phyloP scores from a whole-genome alignment of 1,140 invertebrate genomes.

The Drosophila athabasca region DNA sequence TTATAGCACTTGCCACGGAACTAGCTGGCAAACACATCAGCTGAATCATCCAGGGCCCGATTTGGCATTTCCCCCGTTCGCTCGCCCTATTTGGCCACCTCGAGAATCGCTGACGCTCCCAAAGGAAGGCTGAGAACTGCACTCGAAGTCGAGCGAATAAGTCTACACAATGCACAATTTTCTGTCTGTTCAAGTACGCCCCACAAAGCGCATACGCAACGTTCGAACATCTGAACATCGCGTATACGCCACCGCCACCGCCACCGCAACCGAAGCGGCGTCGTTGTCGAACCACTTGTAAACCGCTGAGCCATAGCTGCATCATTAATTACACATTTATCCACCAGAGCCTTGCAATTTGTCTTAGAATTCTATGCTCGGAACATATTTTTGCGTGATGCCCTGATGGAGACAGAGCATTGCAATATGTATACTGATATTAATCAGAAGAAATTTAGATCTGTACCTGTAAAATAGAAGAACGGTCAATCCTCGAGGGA shows the following conservation, averaged over 20 bases:
- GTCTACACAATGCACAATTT: conserved; percentile 15
- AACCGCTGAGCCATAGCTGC: conserved; percentile 71
- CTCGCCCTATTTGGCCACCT: too few species aligned
- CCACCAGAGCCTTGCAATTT: conserved; percentile 41
- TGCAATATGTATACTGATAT: too few species aligned
- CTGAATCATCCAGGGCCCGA: conserved; percentile 58
- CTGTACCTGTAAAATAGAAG: too few species aligned
- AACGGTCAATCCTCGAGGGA: too few species aligned
- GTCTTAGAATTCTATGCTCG: conserved; percentile 47
- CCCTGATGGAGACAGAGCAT: not conserved
- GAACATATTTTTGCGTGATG: conserved; percentile 16
- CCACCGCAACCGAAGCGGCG: not conserved
- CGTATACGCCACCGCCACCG: conserved; percentile 61
- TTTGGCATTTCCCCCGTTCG: conserved; percentile 1
- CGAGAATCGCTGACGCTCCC: conserved; percentile 31
- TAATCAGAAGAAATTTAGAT: too few species aligned
- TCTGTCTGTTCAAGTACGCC: conserved; percentile 48
- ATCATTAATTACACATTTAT: conserved; percentile 64
- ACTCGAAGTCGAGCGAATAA: conserved; percentile 6
- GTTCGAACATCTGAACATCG: conserved; percentile 53
- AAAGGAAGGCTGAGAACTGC: conserved; percentile 73
- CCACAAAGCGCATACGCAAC: conserved; percentile 63
- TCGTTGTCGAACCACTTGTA: conserved; percentile 40
- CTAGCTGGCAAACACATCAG: conserved; percentile 25
- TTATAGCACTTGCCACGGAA: conserved; percentile 54